phyloP scores from a whole-genome alignment of 2,888 invertebrate genomes.

The Aphelenchoides bicaudatus region DNA sequence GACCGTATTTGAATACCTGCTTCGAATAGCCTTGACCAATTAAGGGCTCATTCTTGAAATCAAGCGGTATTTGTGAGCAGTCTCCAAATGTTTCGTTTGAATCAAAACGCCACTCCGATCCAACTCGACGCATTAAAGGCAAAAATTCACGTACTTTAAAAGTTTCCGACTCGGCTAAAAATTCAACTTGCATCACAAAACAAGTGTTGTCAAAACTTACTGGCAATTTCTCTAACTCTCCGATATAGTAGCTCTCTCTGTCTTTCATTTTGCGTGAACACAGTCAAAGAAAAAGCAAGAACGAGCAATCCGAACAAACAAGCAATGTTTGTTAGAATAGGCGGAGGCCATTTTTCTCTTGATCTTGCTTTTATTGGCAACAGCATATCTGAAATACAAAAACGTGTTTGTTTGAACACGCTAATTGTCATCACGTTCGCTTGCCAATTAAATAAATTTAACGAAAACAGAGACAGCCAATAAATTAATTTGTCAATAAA shows the following conservation, averaged over 20 bases:
- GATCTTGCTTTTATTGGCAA: too few species aligned
- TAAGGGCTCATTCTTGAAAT: not conserved
- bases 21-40: not conserved
- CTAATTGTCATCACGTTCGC: too few species aligned
- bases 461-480: too few species aligned
- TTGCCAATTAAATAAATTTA: too few species aligned
- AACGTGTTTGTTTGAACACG: too few species aligned
- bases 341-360: too few species aligned
- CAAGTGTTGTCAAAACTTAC: not conserved
- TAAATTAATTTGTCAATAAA: too few species aligned
- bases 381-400: too few species aligned
- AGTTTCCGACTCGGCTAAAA: not conserved
- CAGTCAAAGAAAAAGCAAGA: not conserved
- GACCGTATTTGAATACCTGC: not conserved
- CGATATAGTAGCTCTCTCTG: slow-evolving; percentile 8
- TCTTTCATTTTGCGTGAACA: not conserved
- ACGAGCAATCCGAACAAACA: not conserved
- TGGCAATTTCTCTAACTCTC: not conserved
- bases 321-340: not conserved
- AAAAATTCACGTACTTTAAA: not conserved
- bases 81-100: not conserved
- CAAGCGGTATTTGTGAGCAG: not conserved
- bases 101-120: not conserved
- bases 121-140: not conserved
- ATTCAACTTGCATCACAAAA: not conserved